Base-by-base conservation (phyloP, 2,797 vertebrate genomes). In the Lacerta bilineata region DNA sequence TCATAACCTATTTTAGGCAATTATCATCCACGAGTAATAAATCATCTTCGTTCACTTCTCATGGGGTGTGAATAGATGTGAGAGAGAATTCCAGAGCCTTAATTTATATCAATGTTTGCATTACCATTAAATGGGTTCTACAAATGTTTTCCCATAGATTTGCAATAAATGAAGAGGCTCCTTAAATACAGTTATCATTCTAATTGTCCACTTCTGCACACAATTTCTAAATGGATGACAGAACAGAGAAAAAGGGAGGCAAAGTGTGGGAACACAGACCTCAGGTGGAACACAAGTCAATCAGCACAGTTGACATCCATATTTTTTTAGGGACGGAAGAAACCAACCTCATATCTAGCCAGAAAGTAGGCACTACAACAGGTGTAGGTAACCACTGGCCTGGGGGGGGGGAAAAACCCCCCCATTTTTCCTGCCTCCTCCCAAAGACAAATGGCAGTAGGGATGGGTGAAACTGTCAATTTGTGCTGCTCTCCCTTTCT, bases 1-100 rank as follows among this genome's bases (percentile, higher is more conserved):
- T 95, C 95, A 92, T 94, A 95, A 94, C 94, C 94, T 96, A 96
- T 96, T 97, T 97, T 95, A 95, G 94, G 96, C 96, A 96, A 96
- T 96, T 96, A 97, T 94, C 94, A 96, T 96, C 95, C 91, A 89
- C 91, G 89, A 95, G 95, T 95, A 95, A 96, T 95, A 95, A 93
- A 93, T 96, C 94, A 94, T 92, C 95, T 95, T 94, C 80, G 64
- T 87, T 94, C 95, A 86, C 92, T 92, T 94, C 94, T 95, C 95
- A 94, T 80, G 94, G 94, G 95, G 94, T 69, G 81, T 88, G 64
- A 89, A 91, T 89, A 93, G 93, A 92, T 91, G 88, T 93, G 83
- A 91, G 93, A 94, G 90, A 88, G 89, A 18, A 0, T 93, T 94
- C 93, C 25, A 11, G 77, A 95, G 91, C 93, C 92, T 95, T 93